Percentiles rank a stretch among this genome's conserved stretches.
Evolutionary conservation across 1,140 invertebrate genomes (phyloP).

Genomic region (Leptinotarsa undecemlineata): DNA sequence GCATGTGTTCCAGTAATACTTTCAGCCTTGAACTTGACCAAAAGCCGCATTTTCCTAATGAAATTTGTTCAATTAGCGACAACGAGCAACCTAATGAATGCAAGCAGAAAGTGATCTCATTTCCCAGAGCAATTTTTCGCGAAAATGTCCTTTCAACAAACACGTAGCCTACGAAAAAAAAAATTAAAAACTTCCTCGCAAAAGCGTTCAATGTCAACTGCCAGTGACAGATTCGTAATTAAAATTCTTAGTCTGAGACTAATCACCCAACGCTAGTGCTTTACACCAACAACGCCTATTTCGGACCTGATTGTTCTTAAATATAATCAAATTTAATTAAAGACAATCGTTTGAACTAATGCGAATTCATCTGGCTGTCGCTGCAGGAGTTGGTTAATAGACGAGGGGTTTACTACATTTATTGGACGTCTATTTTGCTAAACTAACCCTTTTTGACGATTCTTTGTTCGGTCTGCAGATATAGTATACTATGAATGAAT

Average conservation of each 20-base stretch:
- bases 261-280: slow-evolving; percentile 24
- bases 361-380: slow-evolving; percentile 3
- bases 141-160: background rate
- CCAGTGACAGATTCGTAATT: slow-evolving; percentile 36
- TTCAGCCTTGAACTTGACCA: no score
- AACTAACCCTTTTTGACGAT: no score
- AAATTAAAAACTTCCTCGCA: slow-evolving; percentile 4
- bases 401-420: no score
- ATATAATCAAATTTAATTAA: slow-evolving; percentile 38
- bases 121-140: background rate
- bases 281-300: slow-evolving; percentile 18
- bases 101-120: background rate
- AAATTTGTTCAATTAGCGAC: no score
- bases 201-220: slow-evolving; percentile 47
- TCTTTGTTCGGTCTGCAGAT: no score
- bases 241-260: slow-evolving; percentile 34
- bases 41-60: no score
- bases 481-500: no score
- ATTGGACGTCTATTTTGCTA: no score
- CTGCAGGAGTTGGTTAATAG: background rate
- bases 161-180: no score
- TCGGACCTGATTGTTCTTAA: slow-evolving; percentile 30
- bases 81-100: no score
- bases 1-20: no score
- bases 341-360: slow-evolving; percentile 24